Evolutionary conservation across 2,113 vertebrate species (phyloP).

Genomic region (Prochilodus magdalenae): DNA sequence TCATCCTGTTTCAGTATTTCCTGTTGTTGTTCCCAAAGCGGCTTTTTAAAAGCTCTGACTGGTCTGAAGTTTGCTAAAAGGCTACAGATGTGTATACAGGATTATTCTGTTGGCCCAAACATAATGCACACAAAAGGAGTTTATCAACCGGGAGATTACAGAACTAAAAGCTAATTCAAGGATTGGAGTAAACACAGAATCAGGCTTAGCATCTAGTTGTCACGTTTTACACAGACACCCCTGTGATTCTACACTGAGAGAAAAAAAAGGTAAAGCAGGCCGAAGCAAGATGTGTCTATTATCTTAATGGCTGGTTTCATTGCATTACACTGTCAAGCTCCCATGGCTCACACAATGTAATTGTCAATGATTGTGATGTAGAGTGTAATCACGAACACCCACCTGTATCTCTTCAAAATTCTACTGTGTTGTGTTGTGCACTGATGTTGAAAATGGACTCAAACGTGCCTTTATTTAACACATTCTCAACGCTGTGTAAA

Average conservation of each 20-base stretch:
- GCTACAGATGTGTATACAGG: not conserved
- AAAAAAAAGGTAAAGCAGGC: slow-evolving; percentile 8
- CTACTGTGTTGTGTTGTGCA: not conserved
- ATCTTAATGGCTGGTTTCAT: slow-evolving; percentile 29
- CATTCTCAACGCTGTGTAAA: too few species aligned
- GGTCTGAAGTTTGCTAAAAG: slow-evolving; percentile 14
- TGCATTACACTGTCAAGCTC: slow-evolving; percentile 11
- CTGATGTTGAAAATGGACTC: not conserved
- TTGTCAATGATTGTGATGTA: slow-evolving; percentile 24
- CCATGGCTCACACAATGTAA: slow-evolving; percentile 26
- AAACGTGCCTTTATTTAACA: not conserved
- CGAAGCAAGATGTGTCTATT: slow-evolving; percentile 30
- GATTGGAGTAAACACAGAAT: slow-evolving; percentile 19
- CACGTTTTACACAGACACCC: not conserved
- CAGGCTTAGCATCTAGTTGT: slow-evolving; percentile 4
- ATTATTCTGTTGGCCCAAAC: slow-evolving; percentile 3
- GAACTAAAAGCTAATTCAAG: slow-evolving; percentile 1
- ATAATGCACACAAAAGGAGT: slow-evolving; percentile 21
- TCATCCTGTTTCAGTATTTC: not conserved
- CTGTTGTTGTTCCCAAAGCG: not conserved
- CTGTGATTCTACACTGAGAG: slow-evolving; percentile 1
- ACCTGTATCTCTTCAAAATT: slow-evolving; percentile 19
- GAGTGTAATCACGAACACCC: slow-evolving; percentile 27
- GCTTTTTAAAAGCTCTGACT: not conserved
- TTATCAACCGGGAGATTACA: slow-evolving; percentile 11